Percentiles rank a stretch among this genome's conserved stretches.
phyloP scores from a whole-genome alignment of 2,797 vertebrate species.

The Harpagifer antarcticus region DNA sequence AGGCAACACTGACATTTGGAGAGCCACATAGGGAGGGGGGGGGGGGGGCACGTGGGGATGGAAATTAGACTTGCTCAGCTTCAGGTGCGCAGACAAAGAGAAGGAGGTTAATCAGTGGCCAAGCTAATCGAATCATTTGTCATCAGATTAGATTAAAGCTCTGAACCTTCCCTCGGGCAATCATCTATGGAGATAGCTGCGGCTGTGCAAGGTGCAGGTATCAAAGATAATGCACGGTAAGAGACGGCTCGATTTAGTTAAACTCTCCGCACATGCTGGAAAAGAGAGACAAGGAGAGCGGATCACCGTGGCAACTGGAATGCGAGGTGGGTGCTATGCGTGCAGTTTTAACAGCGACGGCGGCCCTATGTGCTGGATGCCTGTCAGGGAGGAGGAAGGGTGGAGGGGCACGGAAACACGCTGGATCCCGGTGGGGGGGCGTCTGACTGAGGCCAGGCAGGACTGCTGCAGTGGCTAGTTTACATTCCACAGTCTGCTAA shows the following conservation, averaged over 20 bases:
- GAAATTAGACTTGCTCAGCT: conserved; percentile 44
- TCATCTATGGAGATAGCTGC: conserved; percentile 42
- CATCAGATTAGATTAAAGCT: conserved; percentile 76
- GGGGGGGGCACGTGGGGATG: not conserved
- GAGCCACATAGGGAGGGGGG: conserved; percentile 26
- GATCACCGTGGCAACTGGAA: conserved; percentile 55
- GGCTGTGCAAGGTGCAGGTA: conserved; percentile 23
- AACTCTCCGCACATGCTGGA: conserved; percentile 31
- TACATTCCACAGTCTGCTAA: conserved; percentile 73
- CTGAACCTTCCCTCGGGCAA: conserved; percentile 65
- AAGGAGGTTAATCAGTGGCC: conserved; percentile 76
- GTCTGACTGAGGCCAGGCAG: conserved; percentile 53
- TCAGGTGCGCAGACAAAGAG: conserved; percentile 56
- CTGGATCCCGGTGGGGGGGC: conserved; percentile 35
- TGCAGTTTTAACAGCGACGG: conserved; percentile 16
- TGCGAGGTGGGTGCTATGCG: conserved; percentile 27
- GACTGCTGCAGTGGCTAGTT: conserved; percentile 77
- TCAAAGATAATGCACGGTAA: conserved; percentile 47
- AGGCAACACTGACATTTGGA: conserved; percentile 66
- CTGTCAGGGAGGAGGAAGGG: not conserved
- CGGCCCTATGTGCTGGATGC: conserved; percentile 11
- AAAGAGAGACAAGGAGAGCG: conserved; percentile 35
- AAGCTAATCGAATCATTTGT: conserved; percentile 74
- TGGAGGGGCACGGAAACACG: not conserved
- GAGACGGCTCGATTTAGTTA: conserved; percentile 50